Conservation (phyloP, 2,797 vertebrate genomes). For the Eulemur rubriventer region DNA sequence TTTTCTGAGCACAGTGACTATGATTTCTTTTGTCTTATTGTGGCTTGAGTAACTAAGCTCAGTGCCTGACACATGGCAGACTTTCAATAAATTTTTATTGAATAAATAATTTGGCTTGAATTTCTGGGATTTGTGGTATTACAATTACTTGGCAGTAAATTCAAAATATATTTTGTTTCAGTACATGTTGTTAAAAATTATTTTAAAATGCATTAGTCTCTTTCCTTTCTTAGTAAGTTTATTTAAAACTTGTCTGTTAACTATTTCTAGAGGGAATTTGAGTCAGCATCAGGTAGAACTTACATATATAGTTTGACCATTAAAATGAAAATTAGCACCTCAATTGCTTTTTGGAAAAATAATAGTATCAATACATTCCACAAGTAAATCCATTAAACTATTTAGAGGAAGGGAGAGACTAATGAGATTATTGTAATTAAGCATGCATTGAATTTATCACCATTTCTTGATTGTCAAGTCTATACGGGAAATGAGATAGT, state of each 20-base stretch:
- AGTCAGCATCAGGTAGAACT: not conserved
- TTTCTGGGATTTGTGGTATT: not conserved
- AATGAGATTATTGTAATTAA: constrained; percentile 6
- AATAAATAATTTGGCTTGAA: constrained; percentile 18
- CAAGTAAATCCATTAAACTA: constrained; percentile 10
- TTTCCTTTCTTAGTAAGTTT: not conserved
- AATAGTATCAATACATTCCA: not conserved
- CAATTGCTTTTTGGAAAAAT: not conserved
- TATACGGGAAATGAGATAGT: not conserved
- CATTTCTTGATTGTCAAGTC: constrained; percentile 37
- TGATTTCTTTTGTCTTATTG: not conserved
- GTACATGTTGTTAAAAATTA: not conserved
- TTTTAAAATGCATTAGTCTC: not conserved
- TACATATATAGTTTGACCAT: not conserved
- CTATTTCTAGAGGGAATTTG: not conserved
- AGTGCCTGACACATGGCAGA: not conserved
- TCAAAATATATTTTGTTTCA: not conserved
- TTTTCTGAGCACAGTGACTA: not conserved
- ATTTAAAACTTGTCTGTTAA: constrained; percentile 28
- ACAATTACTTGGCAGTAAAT: not conserved
- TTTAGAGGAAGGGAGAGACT: not conserved
- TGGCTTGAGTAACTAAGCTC: not conserved
- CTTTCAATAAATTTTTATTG: not conserved
- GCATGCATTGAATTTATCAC: not conserved
- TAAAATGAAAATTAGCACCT: not conserved